Conservation (phyloP, 2,797 vertebrate genomes). For the Fringilla coelebs region DNA sequence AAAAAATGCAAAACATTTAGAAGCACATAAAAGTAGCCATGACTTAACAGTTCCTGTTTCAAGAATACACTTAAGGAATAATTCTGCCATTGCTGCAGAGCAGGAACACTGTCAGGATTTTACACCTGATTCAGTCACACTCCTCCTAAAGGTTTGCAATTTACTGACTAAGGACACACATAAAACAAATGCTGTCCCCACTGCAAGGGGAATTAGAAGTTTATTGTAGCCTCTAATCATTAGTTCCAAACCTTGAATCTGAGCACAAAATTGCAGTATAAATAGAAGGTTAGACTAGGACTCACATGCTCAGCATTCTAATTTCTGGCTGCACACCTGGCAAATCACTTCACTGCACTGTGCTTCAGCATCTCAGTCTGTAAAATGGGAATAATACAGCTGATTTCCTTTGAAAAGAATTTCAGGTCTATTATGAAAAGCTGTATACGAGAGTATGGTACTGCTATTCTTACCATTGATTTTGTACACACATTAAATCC, state of each 20-base stretch:
- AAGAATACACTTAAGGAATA: not conserved
- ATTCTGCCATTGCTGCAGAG: not conserved
- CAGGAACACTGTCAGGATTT: not conserved
- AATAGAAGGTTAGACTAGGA: not conserved
- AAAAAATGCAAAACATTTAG: not conserved
- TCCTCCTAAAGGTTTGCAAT: not conserved
- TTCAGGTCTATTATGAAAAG: not conserved
- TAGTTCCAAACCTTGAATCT: not conserved
- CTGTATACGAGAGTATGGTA: not conserved
- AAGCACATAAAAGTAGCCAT: not conserved
- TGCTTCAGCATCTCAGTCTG: not conserved
- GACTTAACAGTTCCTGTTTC: not conserved
- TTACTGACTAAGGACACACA: not conserved
- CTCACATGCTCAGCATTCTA: slow-evolving; percentile 10
- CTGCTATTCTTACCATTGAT: not conserved
- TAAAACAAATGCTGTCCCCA: not conserved
- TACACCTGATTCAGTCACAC: not conserved
- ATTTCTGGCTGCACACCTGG: not conserved
- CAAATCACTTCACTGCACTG: not conserved
- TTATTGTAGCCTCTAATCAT: not conserved
- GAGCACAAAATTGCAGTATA: not conserved
- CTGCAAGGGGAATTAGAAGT: not conserved
- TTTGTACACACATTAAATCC: not conserved
- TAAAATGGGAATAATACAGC: not conserved
- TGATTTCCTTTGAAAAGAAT: not conserved